A percentile compares a stretch with the other conserved stretches of the same genome.
Conservation (phyloP, 2,888 invertebrate species). For the Phasia obesa region DNA sequence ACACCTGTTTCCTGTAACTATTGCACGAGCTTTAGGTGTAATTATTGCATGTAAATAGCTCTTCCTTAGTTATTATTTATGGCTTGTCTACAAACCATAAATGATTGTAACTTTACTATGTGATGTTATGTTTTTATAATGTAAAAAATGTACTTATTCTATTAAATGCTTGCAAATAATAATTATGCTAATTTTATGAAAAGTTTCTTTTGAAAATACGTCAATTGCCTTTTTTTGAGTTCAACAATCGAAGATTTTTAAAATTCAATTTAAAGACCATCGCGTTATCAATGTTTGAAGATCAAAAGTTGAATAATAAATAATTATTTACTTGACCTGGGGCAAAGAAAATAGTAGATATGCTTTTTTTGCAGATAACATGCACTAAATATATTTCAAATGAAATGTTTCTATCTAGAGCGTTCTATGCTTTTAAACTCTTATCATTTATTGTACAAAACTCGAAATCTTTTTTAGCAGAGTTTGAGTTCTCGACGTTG, state of each 20-base stretch:
- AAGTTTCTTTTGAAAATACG: background rate
- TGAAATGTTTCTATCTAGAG: background rate
- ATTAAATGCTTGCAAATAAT: background rate
- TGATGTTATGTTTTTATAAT: background rate
- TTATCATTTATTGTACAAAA: no score
- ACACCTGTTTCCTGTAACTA: constrained; percentile 13
- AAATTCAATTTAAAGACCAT: background rate
- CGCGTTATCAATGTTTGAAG: background rate
- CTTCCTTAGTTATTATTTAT: constrained; percentile 27
- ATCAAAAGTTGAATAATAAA: constrained; percentile 1
- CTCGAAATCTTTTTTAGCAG: no score
- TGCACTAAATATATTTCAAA: no score
- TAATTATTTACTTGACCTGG: background rate
- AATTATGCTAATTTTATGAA: background rate
- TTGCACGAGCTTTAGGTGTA: background rate
- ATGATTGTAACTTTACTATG: background rate
- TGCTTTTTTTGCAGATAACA: no score
- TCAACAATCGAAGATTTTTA: background rate
- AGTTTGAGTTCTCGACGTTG: no score
- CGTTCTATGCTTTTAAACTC: background rate
- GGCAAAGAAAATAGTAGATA: background rate
- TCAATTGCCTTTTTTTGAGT: background rate
- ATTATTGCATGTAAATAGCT: constrained; percentile 1
- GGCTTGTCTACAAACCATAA: constrained; percentile 38
- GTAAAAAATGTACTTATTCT: background rate